Percentiles rank a stretch among this genome's conserved stretches.
These are phyloP conservation scores for Lithobates sylvaticus DNA, from an alignment of 2,797 vertebrate species.

Conservation along the genomic window DNA sequence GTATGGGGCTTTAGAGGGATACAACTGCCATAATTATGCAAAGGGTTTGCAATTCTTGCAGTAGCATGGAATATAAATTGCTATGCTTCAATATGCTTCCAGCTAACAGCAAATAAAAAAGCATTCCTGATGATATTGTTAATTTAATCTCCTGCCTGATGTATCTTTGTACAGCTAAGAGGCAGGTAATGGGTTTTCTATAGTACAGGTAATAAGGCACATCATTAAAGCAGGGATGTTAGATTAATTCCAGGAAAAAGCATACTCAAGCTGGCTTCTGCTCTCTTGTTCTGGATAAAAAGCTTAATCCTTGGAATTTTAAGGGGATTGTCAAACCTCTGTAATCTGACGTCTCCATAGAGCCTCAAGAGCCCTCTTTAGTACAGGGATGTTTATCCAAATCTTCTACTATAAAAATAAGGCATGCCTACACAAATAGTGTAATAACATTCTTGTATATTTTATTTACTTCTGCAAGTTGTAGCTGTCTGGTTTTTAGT, in stretches of 20 bases:
- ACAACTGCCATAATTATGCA: too few species aligned
- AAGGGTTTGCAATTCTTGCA: too few species aligned
- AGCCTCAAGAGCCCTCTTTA: neutral
- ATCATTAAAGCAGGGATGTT: conserved; percentile 2
- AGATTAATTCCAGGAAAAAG: conserved; percentile 13
- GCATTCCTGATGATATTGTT: conserved; percentile 8
- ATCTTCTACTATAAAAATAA: neutral
- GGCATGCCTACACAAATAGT: neutral
- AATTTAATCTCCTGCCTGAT: neutral
- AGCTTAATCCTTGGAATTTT: conserved; percentile 7
- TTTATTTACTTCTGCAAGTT: neutral
- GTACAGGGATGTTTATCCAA: neutral
- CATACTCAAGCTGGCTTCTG: neutral
- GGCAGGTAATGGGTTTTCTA: neutral
- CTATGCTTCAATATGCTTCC: neutral
- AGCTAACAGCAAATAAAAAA: neutral
- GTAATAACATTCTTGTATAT: neutral
- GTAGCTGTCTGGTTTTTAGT: too few species aligned
- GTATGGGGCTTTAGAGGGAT: too few species aligned
- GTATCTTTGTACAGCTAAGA: neutral
- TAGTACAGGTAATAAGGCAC: neutral
- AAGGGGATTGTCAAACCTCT: conserved; percentile 23
- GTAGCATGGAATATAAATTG: too few species aligned
- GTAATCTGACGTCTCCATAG: conserved; percentile 6
- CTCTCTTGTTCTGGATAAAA: neutral